phyloP scores from a whole-genome alignment of 2,888 invertebrate genomes.

The Phrixothrix hirtus region DNA sequence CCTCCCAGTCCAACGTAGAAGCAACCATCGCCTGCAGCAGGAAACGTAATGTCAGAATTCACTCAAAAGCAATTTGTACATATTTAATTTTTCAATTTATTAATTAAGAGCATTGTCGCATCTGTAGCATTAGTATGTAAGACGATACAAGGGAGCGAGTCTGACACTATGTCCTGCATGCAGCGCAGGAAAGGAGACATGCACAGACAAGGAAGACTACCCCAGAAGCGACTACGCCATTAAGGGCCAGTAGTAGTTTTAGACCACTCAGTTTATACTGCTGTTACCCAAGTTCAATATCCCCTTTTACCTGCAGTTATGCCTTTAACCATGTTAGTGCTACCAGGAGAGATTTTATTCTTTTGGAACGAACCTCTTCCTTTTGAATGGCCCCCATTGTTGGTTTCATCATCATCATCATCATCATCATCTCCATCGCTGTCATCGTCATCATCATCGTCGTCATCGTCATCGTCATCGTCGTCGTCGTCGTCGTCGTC shows the following conservation, averaged over 20 bases:
- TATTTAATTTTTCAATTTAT: conserved; percentile 45
- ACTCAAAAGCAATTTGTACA: conserved; percentile 39
- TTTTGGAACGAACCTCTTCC: conserved; percentile 51
- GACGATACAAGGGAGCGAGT: conserved; percentile 43
- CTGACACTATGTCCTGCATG: conserved; percentile 58
- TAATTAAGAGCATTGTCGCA: conserved; percentile 39
- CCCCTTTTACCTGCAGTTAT: conserved; percentile 54
- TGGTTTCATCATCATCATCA: conserved; percentile 58
- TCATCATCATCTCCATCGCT: conserved; percentile 55
- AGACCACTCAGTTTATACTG: conserved; percentile 19
- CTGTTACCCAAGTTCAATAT: conserved; percentile 1
- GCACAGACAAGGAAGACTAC: conserved; percentile 51
- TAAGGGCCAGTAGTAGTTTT: conserved; percentile 8
- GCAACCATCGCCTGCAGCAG: conserved; percentile 92
- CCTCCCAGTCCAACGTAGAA: conserved; percentile 95
- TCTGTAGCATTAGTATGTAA: conserved; percentile 46
- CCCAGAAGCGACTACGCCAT: conserved; percentile 40
- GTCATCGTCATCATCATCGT: conserved; percentile 52
- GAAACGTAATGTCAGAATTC: conserved; percentile 81
- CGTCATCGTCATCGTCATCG: conserved; percentile 60
- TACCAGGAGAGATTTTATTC: conserved; percentile 55
- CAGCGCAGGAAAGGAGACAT: conserved; percentile 47
- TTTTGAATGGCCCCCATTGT: conserved; percentile 60
- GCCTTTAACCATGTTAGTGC: conserved; percentile 49
- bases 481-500: conserved; percentile 56